A percentile compares a stretch with the other conserved stretches of the same genome.
Conservation (phyloP, 2,888 invertebrate genomes). For the Trachelus troglodyta region DNA sequence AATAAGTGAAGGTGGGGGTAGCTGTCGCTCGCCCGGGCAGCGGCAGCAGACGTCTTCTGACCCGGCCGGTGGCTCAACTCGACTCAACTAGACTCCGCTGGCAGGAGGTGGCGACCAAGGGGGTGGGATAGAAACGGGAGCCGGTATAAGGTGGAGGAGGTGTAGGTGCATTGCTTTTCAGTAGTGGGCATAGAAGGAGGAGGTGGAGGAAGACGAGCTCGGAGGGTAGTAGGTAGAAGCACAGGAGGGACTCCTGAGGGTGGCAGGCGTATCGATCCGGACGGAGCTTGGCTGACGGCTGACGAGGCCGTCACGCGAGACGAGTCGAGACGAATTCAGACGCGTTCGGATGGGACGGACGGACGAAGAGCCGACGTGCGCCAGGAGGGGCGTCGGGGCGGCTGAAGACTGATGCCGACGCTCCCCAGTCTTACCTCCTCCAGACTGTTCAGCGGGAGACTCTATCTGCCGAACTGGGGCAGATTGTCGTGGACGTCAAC, state of each 20-base stretch:
- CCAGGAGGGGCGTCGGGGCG: constrained; percentile 52
- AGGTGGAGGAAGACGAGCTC: constrained; percentile 32
- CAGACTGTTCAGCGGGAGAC: neutral
- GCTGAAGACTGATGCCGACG: constrained; percentile 46
- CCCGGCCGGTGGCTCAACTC: constrained; percentile 67
- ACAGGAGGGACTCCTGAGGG: constrained; percentile 38
- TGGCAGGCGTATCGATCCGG: constrained; percentile 65
- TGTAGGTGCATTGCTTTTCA: constrained; percentile 63
- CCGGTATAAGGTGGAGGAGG: constrained; percentile 38
- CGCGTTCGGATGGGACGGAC: constrained; percentile 19
- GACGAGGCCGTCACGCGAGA: constrained; percentile 67
- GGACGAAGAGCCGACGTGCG: constrained; percentile 22
- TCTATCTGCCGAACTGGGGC: neutral
- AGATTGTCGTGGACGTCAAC: neutral
- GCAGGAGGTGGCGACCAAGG: constrained; percentile 25
- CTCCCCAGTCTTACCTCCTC: constrained; percentile 35
- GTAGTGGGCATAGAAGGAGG: constrained; percentile 31
- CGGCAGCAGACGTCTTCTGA: constrained; percentile 65
- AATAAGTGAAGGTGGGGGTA: constrained; percentile 54
- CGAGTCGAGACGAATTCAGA: constrained; percentile 62
- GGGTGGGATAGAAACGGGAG: constrained; percentile 30
- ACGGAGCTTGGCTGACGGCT: constrained; percentile 64
- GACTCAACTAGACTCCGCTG: constrained; percentile 56
- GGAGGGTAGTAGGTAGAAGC: constrained; percentile 10
- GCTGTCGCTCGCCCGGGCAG: constrained; percentile 66